Percentiles rank a stretch among this genome's conserved stretches.
Conservation (phyloP, 2,888 invertebrate species). For the Malthinus seriepunctatus region DNA sequence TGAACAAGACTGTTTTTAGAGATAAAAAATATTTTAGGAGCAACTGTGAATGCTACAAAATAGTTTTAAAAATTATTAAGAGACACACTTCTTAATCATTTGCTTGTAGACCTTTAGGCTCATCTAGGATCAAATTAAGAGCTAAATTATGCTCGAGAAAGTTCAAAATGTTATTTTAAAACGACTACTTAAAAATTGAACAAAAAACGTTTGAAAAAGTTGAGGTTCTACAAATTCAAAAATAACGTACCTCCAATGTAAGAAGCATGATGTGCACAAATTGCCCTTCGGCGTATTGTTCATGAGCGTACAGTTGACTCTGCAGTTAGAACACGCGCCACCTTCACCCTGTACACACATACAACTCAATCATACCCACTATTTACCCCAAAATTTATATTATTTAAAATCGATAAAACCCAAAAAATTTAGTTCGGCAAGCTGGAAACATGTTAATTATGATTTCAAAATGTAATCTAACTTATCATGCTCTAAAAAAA, state of each 20-base stretch:
- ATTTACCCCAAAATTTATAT: slow-evolving; percentile 30
- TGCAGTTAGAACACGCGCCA: slow-evolving; percentile 64
- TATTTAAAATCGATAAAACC: neutral
- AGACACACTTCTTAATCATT: no score
- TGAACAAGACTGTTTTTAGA: no score
- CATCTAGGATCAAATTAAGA: no score
- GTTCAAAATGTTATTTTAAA: neutral
- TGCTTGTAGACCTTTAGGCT: no score
- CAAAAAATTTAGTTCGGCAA: neutral
- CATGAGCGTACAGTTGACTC: slow-evolving; percentile 73
- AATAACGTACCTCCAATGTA: slow-evolving; percentile 78
- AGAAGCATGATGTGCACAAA: slow-evolving; percentile 82
- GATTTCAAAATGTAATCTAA: no score
- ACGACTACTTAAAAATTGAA: neutral
- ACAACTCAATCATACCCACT: slow-evolving; percentile 51
- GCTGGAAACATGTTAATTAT: no score
- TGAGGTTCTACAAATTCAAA: slow-evolving; percentile 9
- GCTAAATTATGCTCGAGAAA: no score
- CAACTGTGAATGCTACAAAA: no score
- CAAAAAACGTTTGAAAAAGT: slow-evolving; percentile 6
- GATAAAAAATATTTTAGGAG: no score
- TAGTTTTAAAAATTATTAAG: no score
- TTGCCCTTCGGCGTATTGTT: slow-evolving; percentile 76
- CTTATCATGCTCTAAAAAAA: no score
- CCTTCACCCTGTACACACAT: slow-evolving; percentile 55